These are phyloP conservation scores for Petromus typicus DNA, from an alignment of 2,113 vertebrate species.

Conservation along the genomic window DNA sequence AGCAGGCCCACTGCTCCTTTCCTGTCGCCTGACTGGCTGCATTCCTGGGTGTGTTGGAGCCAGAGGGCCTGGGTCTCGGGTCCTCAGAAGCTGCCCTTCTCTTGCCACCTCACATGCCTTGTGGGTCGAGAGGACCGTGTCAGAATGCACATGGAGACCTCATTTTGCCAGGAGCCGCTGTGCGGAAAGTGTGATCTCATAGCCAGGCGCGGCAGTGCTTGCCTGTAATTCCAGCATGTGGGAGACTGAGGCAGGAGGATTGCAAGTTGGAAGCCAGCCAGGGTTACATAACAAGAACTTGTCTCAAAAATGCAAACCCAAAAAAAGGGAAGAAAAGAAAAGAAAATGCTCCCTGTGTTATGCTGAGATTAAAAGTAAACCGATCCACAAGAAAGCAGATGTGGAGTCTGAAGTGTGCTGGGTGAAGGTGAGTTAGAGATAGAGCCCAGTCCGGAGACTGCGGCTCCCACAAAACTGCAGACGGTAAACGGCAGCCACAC, in stretches of 20 bases:
- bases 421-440: not conserved
- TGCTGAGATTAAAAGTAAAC: not conserved
- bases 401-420: rapidly evolving
- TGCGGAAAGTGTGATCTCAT: not conserved
- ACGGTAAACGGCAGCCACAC: not conserved
- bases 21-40: not conserved
- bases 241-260: not conserved
- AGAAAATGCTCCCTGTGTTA: not conserved
- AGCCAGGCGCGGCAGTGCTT: not conserved
- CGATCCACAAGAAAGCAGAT: not conserved
- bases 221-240: not conserved
- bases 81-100: not conserved
- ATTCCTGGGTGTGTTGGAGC: not conserved
- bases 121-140: not conserved
- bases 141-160: rapidly evolving
- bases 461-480: rapidly evolving
- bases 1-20: rapidly evolving
- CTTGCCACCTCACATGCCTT: not conserved
- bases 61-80: not conserved
- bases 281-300: not conserved
- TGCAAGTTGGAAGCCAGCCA: not conserved
- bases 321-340: not conserved
- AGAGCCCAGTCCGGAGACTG: rapidly evolving
- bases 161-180: not conserved
- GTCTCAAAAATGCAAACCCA: not conserved